These are phyloP conservation scores for Danaus chrysippus DNA, from an alignment of 2,888 invertebrate species.

Conservation along the genomic window DNA sequence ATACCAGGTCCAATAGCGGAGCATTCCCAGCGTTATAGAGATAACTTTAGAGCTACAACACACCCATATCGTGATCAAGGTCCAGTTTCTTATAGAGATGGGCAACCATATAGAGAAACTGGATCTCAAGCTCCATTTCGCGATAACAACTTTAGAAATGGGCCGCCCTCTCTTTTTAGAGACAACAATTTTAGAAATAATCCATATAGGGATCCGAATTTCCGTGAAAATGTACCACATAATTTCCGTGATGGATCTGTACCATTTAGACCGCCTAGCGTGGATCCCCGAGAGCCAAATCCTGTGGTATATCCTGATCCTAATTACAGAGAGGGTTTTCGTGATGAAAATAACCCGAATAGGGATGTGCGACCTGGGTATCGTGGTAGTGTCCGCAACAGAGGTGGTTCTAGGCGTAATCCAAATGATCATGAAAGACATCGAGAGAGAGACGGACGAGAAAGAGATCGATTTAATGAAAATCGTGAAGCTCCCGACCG, in stretches of 20 bases:
- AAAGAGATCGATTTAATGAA: constrained; percentile 63
- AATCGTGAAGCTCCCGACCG: constrained; percentile 63
- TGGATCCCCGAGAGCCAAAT: constrained; percentile 58
- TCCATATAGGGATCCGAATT: constrained; percentile 60
- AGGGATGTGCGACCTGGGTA: constrained; percentile 58
- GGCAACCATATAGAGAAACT: constrained; percentile 55
- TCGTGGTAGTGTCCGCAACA: constrained; percentile 51
- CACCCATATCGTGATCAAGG: constrained; percentile 62
- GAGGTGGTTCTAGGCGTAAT: constrained; percentile 60
- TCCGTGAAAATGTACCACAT: constrained; percentile 60
- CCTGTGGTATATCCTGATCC: constrained; percentile 59
- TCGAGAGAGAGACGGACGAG: constrained; percentile 65
- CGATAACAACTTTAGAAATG: constrained; percentile 59
- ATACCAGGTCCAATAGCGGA: constrained; percentile 69
- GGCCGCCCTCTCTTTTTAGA: constrained; percentile 58
- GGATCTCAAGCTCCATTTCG: constrained; percentile 52
- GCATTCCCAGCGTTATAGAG: constrained; percentile 56
- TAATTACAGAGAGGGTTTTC: constrained; percentile 60
- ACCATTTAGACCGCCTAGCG: constrained; percentile 62
- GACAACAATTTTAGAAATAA: constrained; percentile 58
- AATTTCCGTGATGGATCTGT: constrained; percentile 57
- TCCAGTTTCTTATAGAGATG: constrained; percentile 49
- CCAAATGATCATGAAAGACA: constrained; percentile 62
- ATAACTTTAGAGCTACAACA: constrained; percentile 59
- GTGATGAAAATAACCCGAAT: constrained; percentile 55